Conservation (phyloP, 2,888 invertebrate genomes). For the Lepidocyrtoides sp. region DNA sequence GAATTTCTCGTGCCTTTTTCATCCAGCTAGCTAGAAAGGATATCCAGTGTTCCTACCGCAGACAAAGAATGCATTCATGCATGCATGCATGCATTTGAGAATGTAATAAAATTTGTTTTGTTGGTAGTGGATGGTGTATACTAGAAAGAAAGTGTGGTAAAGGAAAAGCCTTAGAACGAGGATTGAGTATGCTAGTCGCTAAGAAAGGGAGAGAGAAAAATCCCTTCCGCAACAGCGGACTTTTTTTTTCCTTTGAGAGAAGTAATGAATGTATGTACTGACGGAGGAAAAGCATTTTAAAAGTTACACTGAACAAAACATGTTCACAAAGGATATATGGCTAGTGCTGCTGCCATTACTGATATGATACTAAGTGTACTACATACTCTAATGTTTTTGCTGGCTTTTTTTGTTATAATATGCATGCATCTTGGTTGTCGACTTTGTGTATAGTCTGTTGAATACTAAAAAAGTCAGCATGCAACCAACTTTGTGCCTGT, state of each 20-base stretch:
- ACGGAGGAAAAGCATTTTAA: neutral
- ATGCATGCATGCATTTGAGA: constrained; percentile 73
- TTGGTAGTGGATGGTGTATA: constrained; percentile 30
- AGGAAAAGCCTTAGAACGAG: neutral
- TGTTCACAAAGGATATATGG: neutral
- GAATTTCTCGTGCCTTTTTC: constrained; percentile 30
- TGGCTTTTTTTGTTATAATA: neutral
- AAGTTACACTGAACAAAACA: neutral
- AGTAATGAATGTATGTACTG: constrained; percentile 36
- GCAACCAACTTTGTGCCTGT: no score
- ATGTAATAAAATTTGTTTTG: constrained; percentile 79
- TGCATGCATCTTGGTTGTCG: neutral
- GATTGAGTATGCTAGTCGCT: neutral
- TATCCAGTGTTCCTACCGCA: constrained; percentile 37
- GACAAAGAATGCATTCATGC: constrained; percentile 77
- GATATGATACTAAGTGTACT: neutral
- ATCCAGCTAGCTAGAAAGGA: no score
- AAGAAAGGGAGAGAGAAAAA: constrained; percentile 50
- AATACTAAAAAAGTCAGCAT: neutral
- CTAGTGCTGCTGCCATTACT: no score
- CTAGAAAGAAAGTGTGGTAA: neutral
- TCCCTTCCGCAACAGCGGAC: constrained; percentile 59
- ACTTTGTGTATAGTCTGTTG: no score
- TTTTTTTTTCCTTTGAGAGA: constrained; percentile 38
- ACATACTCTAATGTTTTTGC: neutral